Conservation (phyloP, 2,888 invertebrate species). For the Agrotis clavis region DNA sequence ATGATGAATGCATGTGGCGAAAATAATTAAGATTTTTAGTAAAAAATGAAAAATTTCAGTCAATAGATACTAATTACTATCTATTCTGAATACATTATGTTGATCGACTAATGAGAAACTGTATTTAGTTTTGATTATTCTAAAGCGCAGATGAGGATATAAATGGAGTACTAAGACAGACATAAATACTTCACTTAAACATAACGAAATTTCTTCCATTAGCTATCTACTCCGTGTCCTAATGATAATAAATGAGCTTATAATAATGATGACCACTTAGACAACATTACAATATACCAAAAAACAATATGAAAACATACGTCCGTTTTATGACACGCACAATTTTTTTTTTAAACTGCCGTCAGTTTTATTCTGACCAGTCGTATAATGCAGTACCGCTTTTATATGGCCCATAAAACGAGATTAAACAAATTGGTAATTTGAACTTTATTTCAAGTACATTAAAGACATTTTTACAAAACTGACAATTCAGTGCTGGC, state of each 20-base stretch:
- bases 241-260: slow-evolving; percentile 7
- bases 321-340: background rate
- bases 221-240: slow-evolving; percentile 11
- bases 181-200: background rate
- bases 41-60: slow-evolving; percentile 11
- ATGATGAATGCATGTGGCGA: slow-evolving; percentile 28
- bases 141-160: slow-evolving; percentile 16
- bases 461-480: background rate
- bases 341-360: slow-evolving; percentile 15
- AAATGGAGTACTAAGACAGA: slow-evolving; percentile 16
- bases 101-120: background rate
- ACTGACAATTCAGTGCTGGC: background rate
- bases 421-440: background rate
- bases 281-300: slow-evolving; percentile 5
- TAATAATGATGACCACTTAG: slow-evolving; percentile 2
- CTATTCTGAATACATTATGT: slow-evolving; percentile 1
- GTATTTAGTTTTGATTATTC: slow-evolving; percentile 7
- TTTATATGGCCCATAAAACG: background rate
- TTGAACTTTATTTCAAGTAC: background rate
- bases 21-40: background rate
- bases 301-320: slow-evolving; percentile 22
- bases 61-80: no score
- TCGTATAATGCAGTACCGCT: slow-evolving; percentile 27
- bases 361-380: background rate
- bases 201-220: slow-evolving; percentile 18